Evolutionary conservation across 1,140 invertebrate species (phyloP), one percentile per base, ranked within the genome.

Genomic region (Meloidogyne floridensis): DNA sequence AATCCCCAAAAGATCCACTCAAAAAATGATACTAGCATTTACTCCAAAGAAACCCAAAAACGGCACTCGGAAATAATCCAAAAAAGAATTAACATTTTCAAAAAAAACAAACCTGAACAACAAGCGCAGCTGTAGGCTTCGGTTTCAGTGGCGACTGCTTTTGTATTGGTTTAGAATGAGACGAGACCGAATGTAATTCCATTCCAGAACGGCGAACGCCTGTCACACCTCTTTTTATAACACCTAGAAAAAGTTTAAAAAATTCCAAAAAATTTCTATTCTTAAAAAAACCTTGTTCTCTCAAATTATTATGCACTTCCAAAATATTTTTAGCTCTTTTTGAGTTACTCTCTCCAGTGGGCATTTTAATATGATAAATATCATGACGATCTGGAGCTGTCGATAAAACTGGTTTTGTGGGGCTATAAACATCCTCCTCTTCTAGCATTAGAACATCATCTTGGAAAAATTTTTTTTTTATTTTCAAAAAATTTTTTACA

Each of bases 361-460:
- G 82, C 82, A 83, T 83, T 78, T 70, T 81, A 18, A 83, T 56
- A 43, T 82, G 82, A 43, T 83, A 83, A 69, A 83, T 77, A 43
- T 83, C 82, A 56, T 82, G 18, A 18, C 82, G 80, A 70, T 83
- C 82, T 5, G 82, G 82, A 11, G 82, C 81, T 32, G 15, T 81
- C 73, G 42, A 81, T 20, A 54, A 77, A 18, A 56, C 43, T 54
- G 56, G n/a, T 9, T 13, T 77, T n/a, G 43, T 77, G 56, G 56
- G 15, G 69, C 43, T 5, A 72, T n/a, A 5, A 43, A 65, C 42
- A 18, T 80, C 13, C 53, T 47, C 47, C n/a, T 80, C 32, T 42
- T 43, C n/a, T 7, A 20, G 15, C 10, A 65, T 53, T 9, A 15
- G 6, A 72, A 53, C 10, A 56, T 71, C 72, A 47, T 75, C 77